Evolutionary conservation across 53 echinoderm and acorn worm genomes (phyloP), one percentile per base, ranked within the genome.

Genomic region (Pentamera pediparva): DNA sequence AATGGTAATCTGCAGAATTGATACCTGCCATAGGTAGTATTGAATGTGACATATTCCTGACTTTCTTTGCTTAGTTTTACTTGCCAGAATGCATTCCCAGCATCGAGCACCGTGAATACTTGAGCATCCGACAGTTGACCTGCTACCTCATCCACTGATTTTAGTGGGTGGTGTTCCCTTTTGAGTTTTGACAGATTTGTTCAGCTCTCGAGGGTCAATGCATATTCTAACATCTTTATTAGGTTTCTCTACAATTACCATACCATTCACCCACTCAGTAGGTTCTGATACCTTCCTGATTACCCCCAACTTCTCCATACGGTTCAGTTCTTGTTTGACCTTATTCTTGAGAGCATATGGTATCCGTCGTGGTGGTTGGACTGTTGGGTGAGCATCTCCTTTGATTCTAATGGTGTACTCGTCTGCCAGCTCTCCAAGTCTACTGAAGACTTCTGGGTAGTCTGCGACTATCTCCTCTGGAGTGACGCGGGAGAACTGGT

Each of bases 11-110:
- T 13, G 49, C 30, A 29, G 30, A 70, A 70, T 35, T 48, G n/a
- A 18, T 70, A 50, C 10, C 70, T 28, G 12, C 70, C 70, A 29
- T 18, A 70, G 25, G 70, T 47, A 13, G 47, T 25, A 48, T 70
- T 70, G 51, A 70, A 70, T 13, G 70, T 70, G 22, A 47, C 48
- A 6, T 29, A 35, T 27, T 70, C 9, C 2, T 29, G 5, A 48
- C 70, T 70, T 5, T 70, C 70, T n/a, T 70, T 50, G 30, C 30
- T 32, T 15, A 70, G 51, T 3, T 28, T 28, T 50, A 70, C 15
- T 70, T 70, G 70, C 70, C 70, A 70, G 21, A 48, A 70, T 48
- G 48, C 70, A 70, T 35, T 70, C 2, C 70, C 51, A 15, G 70
- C 70, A 25, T 48, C 70, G 27, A 70, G 31, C 25, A 70, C 70